Base-by-base conservation (phyloP, 37 sponge, comb jelly and placozoan species). In the Diacarnus erythraeanus region DNA sequence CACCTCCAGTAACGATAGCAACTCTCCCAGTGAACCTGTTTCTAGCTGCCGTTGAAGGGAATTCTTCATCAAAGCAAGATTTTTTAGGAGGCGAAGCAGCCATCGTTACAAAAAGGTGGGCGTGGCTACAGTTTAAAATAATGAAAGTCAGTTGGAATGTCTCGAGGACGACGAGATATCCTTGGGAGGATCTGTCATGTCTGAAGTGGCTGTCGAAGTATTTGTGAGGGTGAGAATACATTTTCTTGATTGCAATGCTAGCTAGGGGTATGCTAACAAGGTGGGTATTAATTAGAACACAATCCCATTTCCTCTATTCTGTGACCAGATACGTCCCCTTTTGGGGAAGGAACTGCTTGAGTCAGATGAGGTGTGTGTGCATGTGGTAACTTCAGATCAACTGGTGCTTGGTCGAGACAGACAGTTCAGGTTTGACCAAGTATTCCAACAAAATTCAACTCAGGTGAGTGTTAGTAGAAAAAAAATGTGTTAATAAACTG, bases 341-440 rank as follows among this genome's bases (percentile, higher is more conserved):
- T 80, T 93, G 78, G 83, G 79, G 37, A 40, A 76, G 43, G 94
- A 93, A 61, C 34, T 23, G 61, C 65, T 86, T 18, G 66, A 70
- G 27, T 67, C 83, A 2, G 64, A 68, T 64, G 80, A 79, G 21
- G 78, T 73, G 59, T 89, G 90, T 69, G 68, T 94, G 8, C 65
- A 51, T 0, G 34, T 77, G 4, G 69, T 87, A 1, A 67, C 82
- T 10, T 42, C 88, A 27, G 81, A 94, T 33, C 95, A 94, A 72
- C 76, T 94, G 44, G 82, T 85, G 33, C 64, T 94, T 3, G 92
- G 89, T 5, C 43, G 68, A 64, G 84, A 88, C 69, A 57, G 72
- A 30, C 38, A 18, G n/a, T 94, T 94, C 77, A 84, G 89, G 6
- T 94, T 94, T 65, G 92, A 94, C 76, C 81, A 77, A 38, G 77